Evolutionary conservation across 2,888 invertebrate species (phyloP).

Genomic region (Drosophila bunnanda): DNA sequence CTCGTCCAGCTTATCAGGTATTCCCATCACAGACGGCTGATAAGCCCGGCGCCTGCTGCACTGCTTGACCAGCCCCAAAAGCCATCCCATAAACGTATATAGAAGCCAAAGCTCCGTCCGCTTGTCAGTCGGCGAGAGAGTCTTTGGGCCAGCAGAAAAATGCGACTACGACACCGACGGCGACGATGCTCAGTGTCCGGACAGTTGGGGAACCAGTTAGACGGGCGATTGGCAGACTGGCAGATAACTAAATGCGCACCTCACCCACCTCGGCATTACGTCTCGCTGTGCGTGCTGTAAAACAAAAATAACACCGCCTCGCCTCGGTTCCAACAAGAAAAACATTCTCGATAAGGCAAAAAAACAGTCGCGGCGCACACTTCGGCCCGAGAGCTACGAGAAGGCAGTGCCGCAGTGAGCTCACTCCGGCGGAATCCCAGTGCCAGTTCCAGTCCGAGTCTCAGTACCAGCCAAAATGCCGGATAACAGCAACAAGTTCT

Average conservation of each 20-base stretch:
- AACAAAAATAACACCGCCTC: slow-evolving; percentile 38
- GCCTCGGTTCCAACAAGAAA: slow-evolving; percentile 14
- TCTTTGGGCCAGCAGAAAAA: slow-evolving; percentile 15
- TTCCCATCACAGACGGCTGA: slow-evolving; percentile 11
- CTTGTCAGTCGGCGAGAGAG: slow-evolving; percentile 26
- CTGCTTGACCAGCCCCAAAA: slow-evolving; percentile 39
- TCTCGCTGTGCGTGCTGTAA: slow-evolving; percentile 19
- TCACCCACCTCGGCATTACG: slow-evolving; percentile 40
- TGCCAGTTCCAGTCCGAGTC: background rate
- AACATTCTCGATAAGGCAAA: slow-evolving; percentile 67
- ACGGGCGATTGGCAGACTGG: slow-evolving; percentile 49
- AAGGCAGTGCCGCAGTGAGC: slow-evolving; percentile 30
- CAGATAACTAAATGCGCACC: slow-evolving; percentile 50
- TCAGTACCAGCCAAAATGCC: slow-evolving; percentile 57
- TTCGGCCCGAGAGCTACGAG: slow-evolving; percentile 44
- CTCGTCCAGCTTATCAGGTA: slow-evolving; percentile 22
- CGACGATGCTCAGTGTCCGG: slow-evolving; percentile 39
- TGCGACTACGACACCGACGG: background rate
- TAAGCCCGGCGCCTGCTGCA: slow-evolving; percentile 37
- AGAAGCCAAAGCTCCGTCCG: slow-evolving; percentile 37
- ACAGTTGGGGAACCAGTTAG: slow-evolving; percentile 65
- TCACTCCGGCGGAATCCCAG: slow-evolving; percentile 26
- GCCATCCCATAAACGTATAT: slow-evolving; percentile 10
- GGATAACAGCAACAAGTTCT: slow-evolving; percentile 75
- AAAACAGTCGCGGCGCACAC: slow-evolving; percentile 62